These are phyloP conservation scores for Oasisia sp. DNA, from an alignment of 2,888 invertebrate genomes.

Conservation along the genomic window DNA sequence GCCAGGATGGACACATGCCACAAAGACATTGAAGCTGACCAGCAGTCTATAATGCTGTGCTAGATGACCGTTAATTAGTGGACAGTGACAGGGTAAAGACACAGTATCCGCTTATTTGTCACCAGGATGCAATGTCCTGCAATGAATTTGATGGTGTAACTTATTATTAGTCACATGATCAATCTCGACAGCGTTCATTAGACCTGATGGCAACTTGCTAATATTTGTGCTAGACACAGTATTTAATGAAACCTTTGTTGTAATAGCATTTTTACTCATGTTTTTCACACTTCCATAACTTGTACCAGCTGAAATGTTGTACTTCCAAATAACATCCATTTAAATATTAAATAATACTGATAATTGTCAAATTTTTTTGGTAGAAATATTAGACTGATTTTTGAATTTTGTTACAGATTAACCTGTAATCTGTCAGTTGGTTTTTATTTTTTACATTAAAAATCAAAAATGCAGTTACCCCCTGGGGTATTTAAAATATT, in stretches of 20 bases:
- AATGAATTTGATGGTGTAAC: not conserved
- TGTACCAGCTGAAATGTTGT: too few species aligned
- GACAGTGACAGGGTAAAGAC: not conserved
- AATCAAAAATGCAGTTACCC: too few species aligned
- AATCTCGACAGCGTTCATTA: not conserved
- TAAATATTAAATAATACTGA: not conserved
- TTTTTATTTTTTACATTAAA: too few species aligned
- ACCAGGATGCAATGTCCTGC: not conserved
- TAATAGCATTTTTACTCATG: not conserved
- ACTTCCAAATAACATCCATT: too few species aligned
- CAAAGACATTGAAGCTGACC: not conserved
- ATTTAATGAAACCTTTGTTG: not conserved
- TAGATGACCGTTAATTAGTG: not conserved
- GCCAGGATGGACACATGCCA: not conserved
- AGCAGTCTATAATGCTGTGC: not conserved
- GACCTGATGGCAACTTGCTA: not conserved
- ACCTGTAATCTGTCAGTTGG: too few species aligned
- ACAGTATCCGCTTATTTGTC: constrained; percentile 11
- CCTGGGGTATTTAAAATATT: too few species aligned
- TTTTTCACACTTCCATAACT: not conserved
- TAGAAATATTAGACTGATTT: too few species aligned
- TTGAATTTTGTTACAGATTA: too few species aligned
- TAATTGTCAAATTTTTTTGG: not conserved
- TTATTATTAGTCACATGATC: not conserved
- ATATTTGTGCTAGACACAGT: not conserved